A percentile compares a stretch with the other conserved stretches of the same genome.
Evolutionary conservation across 2,797 vertebrate genomes (phyloP).

Genomic region (Crocodylus rhombifer): DNA sequence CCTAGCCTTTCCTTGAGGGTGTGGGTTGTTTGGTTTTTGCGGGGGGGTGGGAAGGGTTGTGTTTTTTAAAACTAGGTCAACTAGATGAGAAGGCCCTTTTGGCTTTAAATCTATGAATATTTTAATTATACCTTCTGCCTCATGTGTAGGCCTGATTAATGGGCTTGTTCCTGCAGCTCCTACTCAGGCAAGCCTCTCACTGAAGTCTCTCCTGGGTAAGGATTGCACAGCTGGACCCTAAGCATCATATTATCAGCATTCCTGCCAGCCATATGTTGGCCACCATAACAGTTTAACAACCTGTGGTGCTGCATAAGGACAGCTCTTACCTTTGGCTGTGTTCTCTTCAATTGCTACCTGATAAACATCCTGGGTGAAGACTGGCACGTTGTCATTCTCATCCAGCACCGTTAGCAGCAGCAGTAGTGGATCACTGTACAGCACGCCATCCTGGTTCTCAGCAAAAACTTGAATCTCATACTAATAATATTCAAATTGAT

Average conservation of each 20-base stretch:
- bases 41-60: too few species aligned
- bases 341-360: conserved; percentile 84
- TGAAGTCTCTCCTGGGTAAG: background rate
- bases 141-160: background rate
- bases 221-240: background rate
- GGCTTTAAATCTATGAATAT: background rate
- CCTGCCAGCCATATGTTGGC: background rate
- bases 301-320: background rate
- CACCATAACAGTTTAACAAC: background rate
- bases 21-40: background rate
- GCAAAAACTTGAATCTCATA: conserved; percentile 85
- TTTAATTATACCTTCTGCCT: background rate
- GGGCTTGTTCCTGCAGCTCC: background rate
- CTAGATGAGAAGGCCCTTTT: background rate
- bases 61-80: background rate
- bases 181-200: background rate
- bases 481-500: conserved; percentile 49
- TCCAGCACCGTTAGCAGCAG: conserved; percentile 85
- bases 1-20: background rate
- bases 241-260: background rate
- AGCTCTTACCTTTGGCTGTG: conserved; percentile 71
- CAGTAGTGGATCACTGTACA: conserved; percentile 84
- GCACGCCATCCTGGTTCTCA: conserved; percentile 83
- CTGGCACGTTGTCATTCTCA: conserved; percentile 86
- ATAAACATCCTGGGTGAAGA: conserved; percentile 81